A percentile compares a stretch with the other conserved stretches of the same genome.
Conservation (phyloP, 1,140 invertebrate species). For the Leptinotarsa defecta region DNA sequence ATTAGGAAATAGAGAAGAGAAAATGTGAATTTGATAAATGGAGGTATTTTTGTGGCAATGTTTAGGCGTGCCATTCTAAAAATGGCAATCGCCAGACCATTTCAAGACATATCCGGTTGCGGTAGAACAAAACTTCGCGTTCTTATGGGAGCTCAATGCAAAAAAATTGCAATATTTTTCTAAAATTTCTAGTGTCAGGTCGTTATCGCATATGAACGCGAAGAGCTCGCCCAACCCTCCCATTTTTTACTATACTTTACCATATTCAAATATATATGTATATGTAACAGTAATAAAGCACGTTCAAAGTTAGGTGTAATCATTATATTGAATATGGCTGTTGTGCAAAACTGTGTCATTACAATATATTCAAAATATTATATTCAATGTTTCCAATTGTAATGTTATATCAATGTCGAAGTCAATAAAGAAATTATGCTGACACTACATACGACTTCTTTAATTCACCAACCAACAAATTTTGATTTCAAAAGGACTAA, state of each 20-base stretch:
- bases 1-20: slow-evolving; percentile 35
- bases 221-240: slow-evolving; percentile 45
- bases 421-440: slow-evolving; percentile 50
- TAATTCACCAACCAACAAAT: too few relatives aligned
- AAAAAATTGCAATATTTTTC: slow-evolving; percentile 52
- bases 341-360: slow-evolving; percentile 54
- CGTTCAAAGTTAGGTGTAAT: slow-evolving; percentile 29
- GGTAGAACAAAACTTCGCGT: slow-evolving; percentile 48
- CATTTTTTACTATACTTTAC: slow-evolving; percentile 54
- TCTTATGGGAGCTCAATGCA: slow-evolving; percentile 46
- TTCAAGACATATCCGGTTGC: slow-evolving; percentile 57
- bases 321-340: slow-evolving; percentile 50
- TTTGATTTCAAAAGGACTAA: too few relatives aligned
- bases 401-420: slow-evolving; percentile 53
- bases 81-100: slow-evolving; percentile 53
- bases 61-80: slow-evolving; percentile 44
- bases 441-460: slow-evolving; percentile 34
- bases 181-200: slow-evolving; percentile 56
- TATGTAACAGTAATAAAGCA: slow-evolving; percentile 36
- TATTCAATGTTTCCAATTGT: slow-evolving; percentile 54
- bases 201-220: slow-evolving; percentile 55
- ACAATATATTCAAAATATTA: slow-evolving; percentile 51
- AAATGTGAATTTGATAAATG: slow-evolving; percentile 47
- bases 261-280: slow-evolving; percentile 46
- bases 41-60: slow-evolving; percentile 52